These are phyloP conservation scores for Seira ritae DNA, from an alignment of 2,888 invertebrate genomes.

Conservation along the genomic window DNA sequence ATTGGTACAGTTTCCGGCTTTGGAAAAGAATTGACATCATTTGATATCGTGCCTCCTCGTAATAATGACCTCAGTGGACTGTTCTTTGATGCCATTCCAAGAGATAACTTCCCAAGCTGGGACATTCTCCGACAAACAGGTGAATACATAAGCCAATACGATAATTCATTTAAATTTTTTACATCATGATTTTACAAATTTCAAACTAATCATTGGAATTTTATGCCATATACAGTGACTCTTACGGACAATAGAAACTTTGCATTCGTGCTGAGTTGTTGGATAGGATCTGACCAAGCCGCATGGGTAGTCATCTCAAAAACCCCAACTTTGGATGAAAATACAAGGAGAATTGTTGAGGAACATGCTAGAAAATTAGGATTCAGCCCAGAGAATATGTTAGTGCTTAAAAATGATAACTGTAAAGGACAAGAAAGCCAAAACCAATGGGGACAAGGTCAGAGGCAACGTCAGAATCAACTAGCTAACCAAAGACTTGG, in stretches of 20 bases:
- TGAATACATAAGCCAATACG: too few relatives aligned
- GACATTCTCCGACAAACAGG: not conserved
- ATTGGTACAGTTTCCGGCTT: not conserved
- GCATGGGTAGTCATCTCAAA: conserved; percentile 2
- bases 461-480: too few relatives aligned
- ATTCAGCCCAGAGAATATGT: not conserved
- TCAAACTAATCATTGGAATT: too few relatives aligned
- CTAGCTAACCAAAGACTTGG: too few relatives aligned
- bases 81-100: conserved; percentile 12
- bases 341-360: not conserved
- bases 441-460: too few relatives aligned
- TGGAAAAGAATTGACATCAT: not conserved
- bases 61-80: not conserved
- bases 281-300: not conserved
- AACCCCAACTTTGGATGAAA: not conserved
- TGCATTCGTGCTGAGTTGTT: not conserved
- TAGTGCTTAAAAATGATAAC: not conserved
- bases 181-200: too few relatives aligned
- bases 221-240: not conserved
- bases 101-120: not conserved
- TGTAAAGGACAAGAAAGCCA: not conserved
- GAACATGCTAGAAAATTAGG: conserved; percentile 6
- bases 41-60: not conserved
- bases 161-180: too few relatives aligned
- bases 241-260: conserved; percentile 21